A percentile compares a stretch with the other conserved stretches of the same genome.
phyloP scores from a whole-genome alignment of 2,113 vertebrate species.

The Leiothrix lutea region DNA sequence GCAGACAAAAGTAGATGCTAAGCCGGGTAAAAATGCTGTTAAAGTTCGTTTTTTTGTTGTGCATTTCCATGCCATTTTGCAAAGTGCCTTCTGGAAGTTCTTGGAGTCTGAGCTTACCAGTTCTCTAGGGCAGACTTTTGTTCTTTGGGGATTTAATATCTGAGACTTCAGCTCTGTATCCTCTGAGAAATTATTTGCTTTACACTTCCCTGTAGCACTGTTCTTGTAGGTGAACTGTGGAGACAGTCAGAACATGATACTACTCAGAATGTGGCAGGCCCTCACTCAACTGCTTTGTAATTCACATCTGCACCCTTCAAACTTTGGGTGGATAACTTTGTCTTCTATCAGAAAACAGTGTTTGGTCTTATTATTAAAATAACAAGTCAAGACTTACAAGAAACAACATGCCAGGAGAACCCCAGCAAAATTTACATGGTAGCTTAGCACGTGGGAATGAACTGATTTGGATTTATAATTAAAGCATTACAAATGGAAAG shows the following conservation, averaged over 20 bases:
- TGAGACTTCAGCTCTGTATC: background rate
- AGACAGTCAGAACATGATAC: background rate
- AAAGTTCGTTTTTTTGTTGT: background rate
- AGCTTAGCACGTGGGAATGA: background rate
- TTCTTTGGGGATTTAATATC: background rate
- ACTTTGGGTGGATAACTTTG: background rate
- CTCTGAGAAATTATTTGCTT: background rate
- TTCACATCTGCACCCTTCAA: background rate
- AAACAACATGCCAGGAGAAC: background rate
- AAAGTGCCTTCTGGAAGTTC: background rate
- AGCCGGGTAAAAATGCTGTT: background rate
- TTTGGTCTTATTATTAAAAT: background rate
- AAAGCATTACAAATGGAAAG: background rate
- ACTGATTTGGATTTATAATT: background rate
- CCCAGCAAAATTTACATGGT: background rate
- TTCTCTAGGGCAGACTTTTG: background rate
- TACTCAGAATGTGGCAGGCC: background rate
- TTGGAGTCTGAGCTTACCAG: background rate
- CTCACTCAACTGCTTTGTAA: background rate
- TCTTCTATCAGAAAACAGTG: background rate
- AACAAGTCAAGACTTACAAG: background rate
- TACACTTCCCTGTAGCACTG: background rate
- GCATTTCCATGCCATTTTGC: background rate
- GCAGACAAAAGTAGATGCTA: background rate
- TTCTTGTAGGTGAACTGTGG: background rate